phyloP scores from a whole-genome alignment of 2,113 vertebrate species.

The Conger conger region DNA sequence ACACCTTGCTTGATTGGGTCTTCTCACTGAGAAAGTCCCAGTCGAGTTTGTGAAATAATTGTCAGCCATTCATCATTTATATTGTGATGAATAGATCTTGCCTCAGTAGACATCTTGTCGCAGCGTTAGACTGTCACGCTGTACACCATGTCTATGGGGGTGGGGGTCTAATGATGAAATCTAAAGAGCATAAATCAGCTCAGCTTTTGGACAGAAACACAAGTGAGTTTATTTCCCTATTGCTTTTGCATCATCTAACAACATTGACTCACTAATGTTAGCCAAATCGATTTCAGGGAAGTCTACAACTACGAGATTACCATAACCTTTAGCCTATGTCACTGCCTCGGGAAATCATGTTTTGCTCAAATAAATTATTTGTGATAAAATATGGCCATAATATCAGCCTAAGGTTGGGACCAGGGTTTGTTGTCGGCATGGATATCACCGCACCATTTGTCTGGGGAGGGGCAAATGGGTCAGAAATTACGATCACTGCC shows the following conservation, averaged over 20 bases:
- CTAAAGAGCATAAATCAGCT: neutral
- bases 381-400: neutral
- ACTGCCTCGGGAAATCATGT: neutral
- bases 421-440: no score
- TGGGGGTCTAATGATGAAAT: neutral
- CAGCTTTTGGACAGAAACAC: neutral
- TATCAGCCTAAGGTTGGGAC: neutral
- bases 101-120: neutral
- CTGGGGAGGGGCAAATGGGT: no score
- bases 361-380: neutral
- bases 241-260: no score
- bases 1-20: constrained; percentile 4
- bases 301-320: neutral
- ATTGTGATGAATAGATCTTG: neutral
- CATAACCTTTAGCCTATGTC: neutral
- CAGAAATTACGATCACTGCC: no score
- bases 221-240: neutral
- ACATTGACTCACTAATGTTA: neutral
- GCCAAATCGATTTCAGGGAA: neutral
- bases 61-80: neutral
- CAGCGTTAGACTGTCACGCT: neutral
- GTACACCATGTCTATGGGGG: neutral
- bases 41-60: neutral
- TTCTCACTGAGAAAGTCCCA: neutral
- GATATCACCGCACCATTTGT: no score